Conservation (phyloP, 2,113 vertebrate genomes). For the Periophthalmus modestus region DNA sequence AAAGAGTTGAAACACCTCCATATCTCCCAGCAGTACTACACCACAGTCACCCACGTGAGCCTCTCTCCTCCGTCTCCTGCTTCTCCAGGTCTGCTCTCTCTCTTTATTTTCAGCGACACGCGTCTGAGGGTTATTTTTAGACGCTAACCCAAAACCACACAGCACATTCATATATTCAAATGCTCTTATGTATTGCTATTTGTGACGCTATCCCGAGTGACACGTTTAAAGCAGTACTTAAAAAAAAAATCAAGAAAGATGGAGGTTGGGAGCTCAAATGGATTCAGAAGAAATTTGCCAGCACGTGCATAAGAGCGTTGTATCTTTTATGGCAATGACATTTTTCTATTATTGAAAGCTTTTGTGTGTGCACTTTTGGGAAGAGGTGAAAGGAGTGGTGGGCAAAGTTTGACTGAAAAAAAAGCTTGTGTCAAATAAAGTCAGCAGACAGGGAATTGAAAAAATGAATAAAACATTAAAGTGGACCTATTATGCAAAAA, state of each 20-base stretch:
- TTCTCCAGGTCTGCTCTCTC: background rate
- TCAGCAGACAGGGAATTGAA: background rate
- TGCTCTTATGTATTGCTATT: background rate
- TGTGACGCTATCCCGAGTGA: background rate
- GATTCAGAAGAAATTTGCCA: background rate
- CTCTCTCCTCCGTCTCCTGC: background rate
- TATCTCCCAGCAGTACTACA: background rate
- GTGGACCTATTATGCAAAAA: background rate
- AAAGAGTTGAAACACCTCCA: background rate
- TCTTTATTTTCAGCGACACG: background rate
- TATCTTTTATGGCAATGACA: background rate
- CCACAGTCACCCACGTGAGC: background rate
- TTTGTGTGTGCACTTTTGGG: background rate
- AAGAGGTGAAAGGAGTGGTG: background rate
- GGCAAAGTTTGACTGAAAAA: background rate
- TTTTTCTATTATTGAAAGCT: constrained; percentile 1
- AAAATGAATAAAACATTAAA: background rate
- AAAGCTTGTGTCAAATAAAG: background rate
- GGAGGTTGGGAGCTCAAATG: background rate
- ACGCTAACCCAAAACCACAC: background rate
- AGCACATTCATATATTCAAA: constrained; percentile 1
- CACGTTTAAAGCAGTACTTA: background rate
- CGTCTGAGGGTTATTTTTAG: background rate
- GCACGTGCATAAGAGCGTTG: background rate
- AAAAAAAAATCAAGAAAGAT: background rate